Evolutionary conservation across 1,140 invertebrate genomes (phyloP).

Genomic region (Tetranychus urticae): DNA sequence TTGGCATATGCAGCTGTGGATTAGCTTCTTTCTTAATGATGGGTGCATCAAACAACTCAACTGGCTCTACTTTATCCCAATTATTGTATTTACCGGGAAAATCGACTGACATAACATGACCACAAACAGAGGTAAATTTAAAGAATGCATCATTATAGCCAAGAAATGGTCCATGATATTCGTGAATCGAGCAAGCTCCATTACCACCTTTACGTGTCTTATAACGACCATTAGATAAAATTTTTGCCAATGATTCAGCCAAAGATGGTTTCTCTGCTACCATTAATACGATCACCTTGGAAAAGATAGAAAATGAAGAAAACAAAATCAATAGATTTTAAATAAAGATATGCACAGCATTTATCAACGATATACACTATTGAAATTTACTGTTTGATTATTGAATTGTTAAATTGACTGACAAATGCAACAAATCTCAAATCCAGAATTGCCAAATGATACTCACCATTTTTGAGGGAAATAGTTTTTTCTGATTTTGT

Average conservation of each 20-base stretch:
- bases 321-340: neutral
- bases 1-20: constrained; percentile 77
- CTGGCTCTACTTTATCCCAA: constrained; percentile 93
- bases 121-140: constrained; percentile 95
- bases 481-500: no score
- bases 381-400: no score
- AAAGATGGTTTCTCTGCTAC: constrained; percentile 97
- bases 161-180: constrained; percentile 63
- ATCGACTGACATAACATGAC: constrained; percentile 89
- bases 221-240: constrained; percentile 67
- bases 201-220: constrained; percentile 63
- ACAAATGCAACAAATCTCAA: no score
- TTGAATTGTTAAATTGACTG: no score
- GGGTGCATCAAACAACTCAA: constrained; percentile 73
- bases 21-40: constrained; percentile 92
- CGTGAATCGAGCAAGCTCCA: constrained; percentile 71
- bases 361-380: no score
- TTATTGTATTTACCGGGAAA: constrained; percentile 90
- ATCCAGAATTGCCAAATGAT: no score
- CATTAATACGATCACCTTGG: constrained; percentile 59
- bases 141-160: constrained; percentile 41
- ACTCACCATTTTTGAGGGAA: no score
- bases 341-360: neutral
- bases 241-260: constrained; percentile 76
- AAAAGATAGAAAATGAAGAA: neutral